Evolutionary conservation across 2,797 vertebrate species (phyloP), one percentile per base, ranked within the genome.

Genomic region (Tamandua tetradactyla): DNA sequence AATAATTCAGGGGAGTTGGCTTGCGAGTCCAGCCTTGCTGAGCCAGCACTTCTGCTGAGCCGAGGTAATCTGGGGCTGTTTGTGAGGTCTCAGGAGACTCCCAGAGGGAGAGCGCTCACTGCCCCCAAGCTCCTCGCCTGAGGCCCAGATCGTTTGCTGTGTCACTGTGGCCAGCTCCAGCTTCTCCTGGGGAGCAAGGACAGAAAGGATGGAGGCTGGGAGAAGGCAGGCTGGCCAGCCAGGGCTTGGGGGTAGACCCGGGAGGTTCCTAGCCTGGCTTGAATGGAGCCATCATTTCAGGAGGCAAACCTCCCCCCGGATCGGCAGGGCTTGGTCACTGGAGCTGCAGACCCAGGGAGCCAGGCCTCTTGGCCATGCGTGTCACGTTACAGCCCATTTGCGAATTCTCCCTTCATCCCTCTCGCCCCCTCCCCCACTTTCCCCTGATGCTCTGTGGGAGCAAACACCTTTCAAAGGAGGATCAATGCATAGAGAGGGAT

Each of bases 391-490:
- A 4, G 61, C 20, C 44, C 2, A 3, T 12, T 5, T 23, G n/a
- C 11, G 74, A 57, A 6, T 2, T 35, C 27, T 30, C 3, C 2
- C 13, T 52, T 20, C 18, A 23, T n/a, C 7, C 20, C 7, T 3
- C 23, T 7, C 7, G 0, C 8, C 18, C 8, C 18, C 32, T 7
- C 69, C 30, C 30, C 61, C 1, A 6, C 71, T 5, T 25, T 55
- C 72, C 75, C 55, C 15, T 23, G 15, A 49, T 0, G 3, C 57
- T 66, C 57, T 25, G 27, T 32, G 13, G 52, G 81, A 90, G 69
- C 61, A 88, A 91, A 94, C 17, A 37, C 76, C 76, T 87, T 96
- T 95, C 92, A 88, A 78, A 80, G 93, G 18, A 92, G 86, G 93
- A 89, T 95, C 83, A 68, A 78, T 75, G 91, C 23, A 6, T 37